Base-by-base conservation (phyloP, 1,140 invertebrate genomes). In the Tetragonula clypearis region DNA sequence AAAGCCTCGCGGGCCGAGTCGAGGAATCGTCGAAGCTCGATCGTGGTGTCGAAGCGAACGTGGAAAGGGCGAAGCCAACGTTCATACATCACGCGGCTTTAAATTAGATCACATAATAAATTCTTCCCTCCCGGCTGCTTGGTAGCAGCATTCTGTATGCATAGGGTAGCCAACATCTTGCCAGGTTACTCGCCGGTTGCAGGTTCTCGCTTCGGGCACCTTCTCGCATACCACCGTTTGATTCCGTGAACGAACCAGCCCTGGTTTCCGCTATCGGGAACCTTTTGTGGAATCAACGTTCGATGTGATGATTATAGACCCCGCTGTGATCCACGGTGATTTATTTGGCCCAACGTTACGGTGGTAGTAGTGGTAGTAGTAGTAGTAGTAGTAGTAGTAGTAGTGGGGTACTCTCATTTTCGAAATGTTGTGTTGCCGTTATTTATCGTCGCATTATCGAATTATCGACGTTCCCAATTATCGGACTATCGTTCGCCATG, bases 121-220 rank as follows among this genome's bases (percentile, higher is more conserved):
- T 94, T 93, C 92, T 91, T 91, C 88, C 84, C 90, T 90, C 89
- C 83, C 89, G 91, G 86, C 82, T 84, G 86, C 86, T 87, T 94
- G 93, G 94, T 94, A 94, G 93, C 93, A 86, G 91, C 90, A 94
- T 93, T 95, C 91, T 93, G 93, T 95, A 95, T 95, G 94, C 94
- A 95, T 94, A 94, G 93, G 91, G 93, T 94, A 93, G 92, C 92
- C 87, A 91, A 91, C 87, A 86, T 76, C 85, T 87, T 87, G 90
- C 88, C 87, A 80, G 85, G 88, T 92, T 86, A 92, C 91, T 89
- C 89, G 90, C 90, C 88, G 6, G 91, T 88, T 86, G 87, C 90
- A 86, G 86, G 90, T 85, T 87, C 90, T 92, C 85, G 92, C 93
- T 92, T 73, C 86, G 72, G 92, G 93, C 93, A 90, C 90, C 91